Conservation (phyloP, 2,797 vertebrate species). For the Sebastes paucispinis region DNA sequence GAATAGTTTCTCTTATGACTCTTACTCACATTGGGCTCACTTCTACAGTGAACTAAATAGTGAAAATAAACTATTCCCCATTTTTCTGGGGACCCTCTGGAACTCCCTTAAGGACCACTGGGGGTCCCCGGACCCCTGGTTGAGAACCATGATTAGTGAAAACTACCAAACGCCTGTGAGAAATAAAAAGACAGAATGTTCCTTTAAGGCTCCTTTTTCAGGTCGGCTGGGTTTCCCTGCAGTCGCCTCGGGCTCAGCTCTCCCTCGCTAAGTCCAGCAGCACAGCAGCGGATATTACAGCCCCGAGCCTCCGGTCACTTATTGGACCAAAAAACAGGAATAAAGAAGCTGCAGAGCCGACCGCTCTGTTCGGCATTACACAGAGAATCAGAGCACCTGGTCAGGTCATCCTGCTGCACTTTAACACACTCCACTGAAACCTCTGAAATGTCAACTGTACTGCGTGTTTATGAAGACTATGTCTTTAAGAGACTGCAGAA, state of each 20-base stretch:
- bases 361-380: conserved; percentile 1
- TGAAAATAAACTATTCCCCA: too few species aligned
- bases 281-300: conserved; percentile 78
- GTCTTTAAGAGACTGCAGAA: background rate
- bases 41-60: too few species aligned
- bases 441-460: background rate
- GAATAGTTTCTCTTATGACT: too few species aligned
- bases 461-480: too few species aligned
- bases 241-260: conserved; percentile 54
- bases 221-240: conserved; percentile 2
- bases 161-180: background rate
- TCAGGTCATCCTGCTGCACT: conserved; percentile 1
- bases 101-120: too few species aligned
- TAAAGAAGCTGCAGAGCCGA: background rate
- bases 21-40: too few species aligned
- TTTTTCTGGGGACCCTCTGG: too few species aligned
- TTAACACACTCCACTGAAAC: background rate
- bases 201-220: background rate
- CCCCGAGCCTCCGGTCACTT: conserved; percentile 18
- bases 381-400: conserved; percentile 11
- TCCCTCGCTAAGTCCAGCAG: conserved; percentile 67
- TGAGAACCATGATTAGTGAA: too few species aligned
- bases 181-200: background rate
- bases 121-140: too few species aligned
- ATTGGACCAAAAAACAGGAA: conserved; percentile 10